Evolutionary conservation across 2,113 vertebrate species (phyloP), one percentile per base, ranked within the genome.

Genomic region (Heterocephalus glaber): DNA sequence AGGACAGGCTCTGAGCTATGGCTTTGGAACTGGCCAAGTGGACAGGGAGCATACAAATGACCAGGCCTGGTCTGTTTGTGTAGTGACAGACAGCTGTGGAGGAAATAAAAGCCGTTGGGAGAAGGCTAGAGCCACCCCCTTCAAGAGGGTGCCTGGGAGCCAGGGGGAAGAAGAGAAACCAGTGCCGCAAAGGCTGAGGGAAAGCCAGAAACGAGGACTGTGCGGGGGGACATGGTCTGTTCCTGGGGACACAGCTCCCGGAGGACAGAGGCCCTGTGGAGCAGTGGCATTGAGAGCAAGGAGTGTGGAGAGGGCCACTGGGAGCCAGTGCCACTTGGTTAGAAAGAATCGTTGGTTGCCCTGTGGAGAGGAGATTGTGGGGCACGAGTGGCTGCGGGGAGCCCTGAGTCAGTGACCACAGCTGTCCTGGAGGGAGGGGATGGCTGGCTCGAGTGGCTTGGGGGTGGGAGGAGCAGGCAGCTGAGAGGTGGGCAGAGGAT

Each of bases 401-500:
- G n/a, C 65, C 56, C 2, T 13, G 49, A 87, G 30, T 24, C 28
- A 44, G 83, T 7, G 70, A 26, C 54, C 24, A 0, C 5, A 26
- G 52, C 28, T 28, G 3, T 28, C 52, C 0, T 26, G 41, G 76
- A 54, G 47, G 20, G 72, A 61, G 24, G 2, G 4, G 22, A 41
- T 33, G 82, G 49, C 47, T 41, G 61, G 63, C 49, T 61, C 0
- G 0, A 1, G 16, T 35, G 33, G 2, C 76, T n/a, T 11, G 0
- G 19, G 24, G 79, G 33, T 17, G 11, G 83, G 63, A 72, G 49
- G 20, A 30, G 9, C 7, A 30, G 49, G 17, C 0, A 1, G 20
- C 13, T 8, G 16, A 26, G 52, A 49, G 33, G 47, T 3, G 0
- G 0, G 44, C 20, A 41, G n/a, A n/a, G 56, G n/a, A 58, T 0